phyloP scores from a whole-genome alignment of 1,140 invertebrate species.

The Polyergus mexicanus region DNA sequence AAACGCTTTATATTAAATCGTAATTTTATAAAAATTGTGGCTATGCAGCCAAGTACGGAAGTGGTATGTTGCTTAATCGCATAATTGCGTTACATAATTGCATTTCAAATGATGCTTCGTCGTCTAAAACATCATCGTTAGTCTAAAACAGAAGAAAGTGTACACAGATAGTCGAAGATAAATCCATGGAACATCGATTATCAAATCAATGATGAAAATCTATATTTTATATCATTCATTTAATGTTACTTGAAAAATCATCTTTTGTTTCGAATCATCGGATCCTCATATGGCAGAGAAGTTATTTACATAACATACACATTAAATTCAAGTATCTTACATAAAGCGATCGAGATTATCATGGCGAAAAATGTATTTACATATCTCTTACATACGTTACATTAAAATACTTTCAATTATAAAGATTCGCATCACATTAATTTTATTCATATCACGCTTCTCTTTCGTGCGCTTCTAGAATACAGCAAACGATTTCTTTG shows the following conservation, averaged over 20 bases:
- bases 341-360: constrained; percentile 28
- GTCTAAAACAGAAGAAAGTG: neutral
- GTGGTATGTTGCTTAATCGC: neutral
- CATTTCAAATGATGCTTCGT: neutral
- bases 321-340: constrained; percentile 3
- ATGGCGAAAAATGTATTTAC: constrained; percentile 40
- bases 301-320: constrained; percentile 34
- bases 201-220: constrained; percentile 4
- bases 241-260: constrained; percentile 2
- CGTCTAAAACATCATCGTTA: neutral
- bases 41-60: neutral
- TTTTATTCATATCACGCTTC: neutral
- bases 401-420: constrained; percentile 49
- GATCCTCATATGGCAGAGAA: neutral
- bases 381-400: constrained; percentile 18
- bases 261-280: neutral
- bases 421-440: neutral
- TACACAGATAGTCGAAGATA: neutral
- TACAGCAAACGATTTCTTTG: neutral
- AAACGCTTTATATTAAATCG: constrained; percentile 77
- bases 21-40: constrained; percentile 35
- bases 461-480: neutral
- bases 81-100: neutral
- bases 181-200: constrained; percentile 46
- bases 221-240: neutral